Base-by-base conservation (phyloP, 2,113 vertebrate genomes). In the Pleuronectes platessa region DNA sequence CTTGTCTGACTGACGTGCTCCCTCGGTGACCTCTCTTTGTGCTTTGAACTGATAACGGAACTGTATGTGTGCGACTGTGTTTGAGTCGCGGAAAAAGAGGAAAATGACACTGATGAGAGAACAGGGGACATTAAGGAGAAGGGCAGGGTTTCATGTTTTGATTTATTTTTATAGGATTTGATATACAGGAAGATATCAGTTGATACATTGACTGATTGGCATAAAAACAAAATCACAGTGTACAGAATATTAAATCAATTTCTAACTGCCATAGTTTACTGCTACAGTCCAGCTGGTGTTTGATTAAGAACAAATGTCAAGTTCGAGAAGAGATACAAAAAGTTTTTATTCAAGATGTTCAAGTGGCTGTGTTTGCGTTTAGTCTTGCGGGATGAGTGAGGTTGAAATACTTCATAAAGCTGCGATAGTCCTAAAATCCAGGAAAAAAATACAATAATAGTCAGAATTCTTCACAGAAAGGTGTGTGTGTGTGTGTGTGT, bases 1-100 rank as follows among this genome's bases (percentile, higher is more conserved):
- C 79, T 79, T 83, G 88, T 90, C 80, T 85, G 83, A 89, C 78
- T 90, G 91, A 91, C 88, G 61, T 71, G 86, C 76, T 92, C 90
- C 75, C 71, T 73, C 42, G 0, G 67, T 89, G 87, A 92, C 89
- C 90, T 84, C 76, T 71, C 67, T 49, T n/a, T 78, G 72, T 68
- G 81, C 89, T 84, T 86, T 89, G 77, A 92, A 89, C 68, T 45
- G 87, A 89, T 87, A 88, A 90, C 74, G 65, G 18, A 68, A 74
- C 64, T 69, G 68, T 62, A 74, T 68, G 71, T 78, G 68, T 66
- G 78, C 9, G 61, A 62, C 72, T 56, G 82, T 58, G 65, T 61
- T 60, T 17, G 51, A 66, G 67, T 15, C 54, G 14, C 21, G 18
- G 23, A 10, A 58, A 20, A 18, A 31, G 55, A 53, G 58, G 71